Conservation (phyloP, 1,140 invertebrate species). For the Frieseomelitta varia region DNA sequence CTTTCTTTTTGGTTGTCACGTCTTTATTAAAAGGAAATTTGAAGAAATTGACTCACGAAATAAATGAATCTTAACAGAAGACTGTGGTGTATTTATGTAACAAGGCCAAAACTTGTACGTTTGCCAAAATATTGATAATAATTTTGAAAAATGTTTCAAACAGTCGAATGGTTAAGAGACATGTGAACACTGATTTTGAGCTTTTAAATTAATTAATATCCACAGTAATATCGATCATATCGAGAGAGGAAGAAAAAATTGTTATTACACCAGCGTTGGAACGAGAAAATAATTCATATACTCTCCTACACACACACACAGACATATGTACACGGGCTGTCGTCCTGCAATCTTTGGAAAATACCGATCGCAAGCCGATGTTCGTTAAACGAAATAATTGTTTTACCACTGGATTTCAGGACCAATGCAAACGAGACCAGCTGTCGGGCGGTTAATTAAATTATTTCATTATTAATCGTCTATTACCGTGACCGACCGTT, state of each 20-base stretch:
- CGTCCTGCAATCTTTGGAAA: background rate
- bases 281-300: background rate
- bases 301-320: background rate
- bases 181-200: too few relatives aligned
- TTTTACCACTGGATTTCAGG: background rate
- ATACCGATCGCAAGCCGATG: background rate
- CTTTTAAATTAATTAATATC: too few relatives aligned
- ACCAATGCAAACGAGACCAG: background rate
- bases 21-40: background rate
- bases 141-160: too few relatives aligned
- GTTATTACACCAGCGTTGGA: too few relatives aligned
- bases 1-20: too few relatives aligned
- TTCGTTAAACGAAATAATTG: constrained; percentile 14
- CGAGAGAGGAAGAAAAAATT: too few relatives aligned
- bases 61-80: too few relatives aligned
- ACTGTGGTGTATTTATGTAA: background rate
- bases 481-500: constrained; percentile 7
- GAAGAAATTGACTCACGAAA: too few relatives aligned
- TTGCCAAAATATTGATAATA: too few relatives aligned
- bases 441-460: constrained; percentile 43
- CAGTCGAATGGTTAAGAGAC: too few relatives aligned
- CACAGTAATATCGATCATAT: too few relatives aligned
- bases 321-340: too few relatives aligned
- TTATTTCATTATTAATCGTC: constrained; percentile 41
- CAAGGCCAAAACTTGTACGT: background rate